Evolutionary conservation across 1,140 invertebrate species (phyloP).

Genomic region (Magallana angulata): DNA sequence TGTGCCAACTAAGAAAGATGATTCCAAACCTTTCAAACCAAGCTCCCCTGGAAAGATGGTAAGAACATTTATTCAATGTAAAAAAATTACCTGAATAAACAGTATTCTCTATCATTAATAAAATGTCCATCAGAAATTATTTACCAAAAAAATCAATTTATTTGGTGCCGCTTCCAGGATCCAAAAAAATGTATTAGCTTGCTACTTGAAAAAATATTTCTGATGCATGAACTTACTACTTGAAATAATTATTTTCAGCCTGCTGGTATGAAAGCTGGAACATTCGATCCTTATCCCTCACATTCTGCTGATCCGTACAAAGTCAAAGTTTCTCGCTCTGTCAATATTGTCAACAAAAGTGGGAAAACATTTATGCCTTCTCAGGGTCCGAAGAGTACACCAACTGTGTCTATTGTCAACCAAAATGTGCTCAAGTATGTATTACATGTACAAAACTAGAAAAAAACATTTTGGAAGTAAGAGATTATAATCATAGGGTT

Average conservation of each 20-base stretch:
- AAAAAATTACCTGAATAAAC: too few species aligned
- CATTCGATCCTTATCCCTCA: conserved; percentile 78
- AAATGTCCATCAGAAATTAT: too few species aligned
- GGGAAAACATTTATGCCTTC: conserved; percentile 78
- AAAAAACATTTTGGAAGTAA: too few species aligned
- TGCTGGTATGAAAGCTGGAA: conserved; percentile 78
- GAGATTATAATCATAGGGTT: too few species aligned
- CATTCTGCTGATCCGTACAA: conserved; percentile 77
- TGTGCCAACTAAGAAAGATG: conserved; percentile 60
- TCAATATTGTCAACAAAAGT: conserved; percentile 77
- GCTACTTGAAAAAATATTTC: neutral
- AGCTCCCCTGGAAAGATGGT: conserved; percentile 77
- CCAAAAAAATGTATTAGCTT: neutral
- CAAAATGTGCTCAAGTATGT: conserved; percentile 77
- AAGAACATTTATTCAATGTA: neutral
- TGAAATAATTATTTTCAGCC: conserved; percentile 64
- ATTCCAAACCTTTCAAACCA: conserved; percentile 77
- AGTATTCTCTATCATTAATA: too few species aligned
- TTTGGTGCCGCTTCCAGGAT: neutral
- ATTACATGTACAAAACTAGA: neutral
- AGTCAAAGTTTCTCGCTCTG: conserved; percentile 65
- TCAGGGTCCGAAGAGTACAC: conserved; percentile 76
- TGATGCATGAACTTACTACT: conserved; percentile 1
- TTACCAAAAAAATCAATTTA: neutral
- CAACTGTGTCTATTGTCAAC: conserved; percentile 76